Conservation (phyloP, 2,888 invertebrate genomes). For the Drosophila borealis region DNA sequence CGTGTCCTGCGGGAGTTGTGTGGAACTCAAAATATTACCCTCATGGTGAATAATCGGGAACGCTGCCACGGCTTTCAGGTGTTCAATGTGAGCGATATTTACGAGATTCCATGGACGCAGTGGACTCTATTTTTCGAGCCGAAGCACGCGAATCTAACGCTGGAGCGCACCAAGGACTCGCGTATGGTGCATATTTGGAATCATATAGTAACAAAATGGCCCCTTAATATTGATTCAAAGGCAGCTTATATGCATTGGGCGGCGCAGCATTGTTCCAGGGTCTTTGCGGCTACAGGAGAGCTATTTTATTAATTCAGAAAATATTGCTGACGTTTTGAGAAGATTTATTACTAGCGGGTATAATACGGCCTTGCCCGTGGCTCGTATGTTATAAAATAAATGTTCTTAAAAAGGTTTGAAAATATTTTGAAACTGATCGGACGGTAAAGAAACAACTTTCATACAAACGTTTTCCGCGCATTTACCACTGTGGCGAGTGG, state of each 20-base stretch:
- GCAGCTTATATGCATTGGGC: conserved; percentile 79
- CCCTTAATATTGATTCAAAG: conserved; percentile 68
- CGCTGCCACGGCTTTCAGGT: conserved; percentile 88
- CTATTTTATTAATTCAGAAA: not conserved
- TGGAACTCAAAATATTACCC: conserved; percentile 85
- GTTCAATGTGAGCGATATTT: conserved; percentile 88
- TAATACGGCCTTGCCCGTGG: too few species aligned
- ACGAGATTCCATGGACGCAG: conserved; percentile 87
- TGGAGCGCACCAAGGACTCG: conserved; percentile 69
- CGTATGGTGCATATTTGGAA: conserved; percentile 82
- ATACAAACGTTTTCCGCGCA: too few species aligned
- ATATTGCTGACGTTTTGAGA: too few species aligned
- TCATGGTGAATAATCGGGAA: conserved; percentile 85
- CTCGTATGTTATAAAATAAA: too few species aligned
- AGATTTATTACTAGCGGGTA: too few species aligned
- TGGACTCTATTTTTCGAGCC: conserved; percentile 87
- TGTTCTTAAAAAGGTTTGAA: too few species aligned
- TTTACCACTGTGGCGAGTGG: too few species aligned
- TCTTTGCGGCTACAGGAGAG: conserved; percentile 62
- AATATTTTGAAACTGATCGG: too few species aligned
- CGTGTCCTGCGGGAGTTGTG: conserved; percentile 87
- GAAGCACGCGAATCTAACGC: conserved; percentile 80
- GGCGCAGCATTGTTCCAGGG: conserved; percentile 78
- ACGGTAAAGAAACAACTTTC: too few species aligned
- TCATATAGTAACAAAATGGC: conserved; percentile 67